A percentile compares a stretch with the other conserved stretches of the same genome.
Conservation (phyloP, 2,888 invertebrate genomes). For the Mycalesis mineus region DNA sequence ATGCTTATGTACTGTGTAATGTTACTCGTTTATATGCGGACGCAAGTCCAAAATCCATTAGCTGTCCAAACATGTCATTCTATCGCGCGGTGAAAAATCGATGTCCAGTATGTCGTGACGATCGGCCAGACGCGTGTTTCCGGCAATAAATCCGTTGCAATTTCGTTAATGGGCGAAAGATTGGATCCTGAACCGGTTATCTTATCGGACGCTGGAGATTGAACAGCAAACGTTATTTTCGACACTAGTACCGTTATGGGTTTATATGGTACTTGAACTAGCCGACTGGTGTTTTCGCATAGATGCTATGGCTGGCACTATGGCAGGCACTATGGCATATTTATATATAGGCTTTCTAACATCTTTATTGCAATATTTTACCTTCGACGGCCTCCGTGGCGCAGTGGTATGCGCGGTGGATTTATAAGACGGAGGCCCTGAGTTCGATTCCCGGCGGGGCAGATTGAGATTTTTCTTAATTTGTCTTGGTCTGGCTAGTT, state of each 20-base stretch:
- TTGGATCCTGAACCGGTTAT: constrained; percentile 9
- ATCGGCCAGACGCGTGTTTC: constrained; percentile 11
- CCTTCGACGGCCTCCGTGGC: too few relatives aligned
- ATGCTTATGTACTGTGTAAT: too few relatives aligned
- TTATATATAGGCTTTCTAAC: too few relatives aligned
- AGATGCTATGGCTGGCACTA: too few relatives aligned
- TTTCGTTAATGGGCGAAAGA: constrained; percentile 9
- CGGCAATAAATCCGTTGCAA: constrained; percentile 5
- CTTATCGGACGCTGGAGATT: constrained; percentile 3
- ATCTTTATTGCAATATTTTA: too few relatives aligned
- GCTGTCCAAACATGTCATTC: constrained; percentile 18
- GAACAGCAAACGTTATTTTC: neutral
- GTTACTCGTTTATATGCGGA: neutral
- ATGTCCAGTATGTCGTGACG: constrained; percentile 11
- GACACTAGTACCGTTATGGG: neutral
- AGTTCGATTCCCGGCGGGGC: too few relatives aligned
- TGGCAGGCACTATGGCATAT: too few relatives aligned
- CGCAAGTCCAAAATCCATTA: constrained; percentile 19
- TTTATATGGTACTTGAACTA: neutral
- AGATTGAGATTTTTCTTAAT: too few relatives aligned
- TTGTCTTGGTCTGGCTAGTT: too few relatives aligned
- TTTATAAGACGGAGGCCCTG: too few relatives aligned
- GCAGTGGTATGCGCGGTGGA: too few relatives aligned
- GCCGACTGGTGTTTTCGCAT: too few relatives aligned
- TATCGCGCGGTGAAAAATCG: constrained; percentile 13